Conservation (phyloP, 2,113 vertebrate genomes). For the Pterocles gutturalis region DNA sequence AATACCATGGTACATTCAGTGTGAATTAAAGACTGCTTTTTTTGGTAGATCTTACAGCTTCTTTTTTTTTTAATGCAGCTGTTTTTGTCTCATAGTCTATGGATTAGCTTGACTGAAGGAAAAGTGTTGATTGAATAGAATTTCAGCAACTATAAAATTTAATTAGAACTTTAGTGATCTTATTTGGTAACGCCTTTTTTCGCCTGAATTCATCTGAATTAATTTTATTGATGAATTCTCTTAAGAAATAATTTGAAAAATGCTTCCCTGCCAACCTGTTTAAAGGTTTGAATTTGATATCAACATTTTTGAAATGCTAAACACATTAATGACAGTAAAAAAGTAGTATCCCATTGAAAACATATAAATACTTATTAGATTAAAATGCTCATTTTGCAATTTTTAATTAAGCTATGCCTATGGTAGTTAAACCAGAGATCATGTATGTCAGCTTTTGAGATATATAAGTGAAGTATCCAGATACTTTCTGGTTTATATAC, state of each 20-base stretch:
- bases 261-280: neutral
- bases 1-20: neutral
- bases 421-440: neutral
- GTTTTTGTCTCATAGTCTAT: conserved; percentile 26
- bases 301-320: neutral
- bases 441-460: neutral
- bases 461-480: neutral
- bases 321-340: neutral
- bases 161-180: neutral
- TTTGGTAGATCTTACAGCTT: neutral
- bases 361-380: neutral
- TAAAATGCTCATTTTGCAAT: neutral
- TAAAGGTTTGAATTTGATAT: neutral
- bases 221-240: neutral
- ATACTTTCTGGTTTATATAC: neutral
- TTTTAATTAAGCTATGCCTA: neutral
- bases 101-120: conserved; percentile 35
- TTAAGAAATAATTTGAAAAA: neutral
- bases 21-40: neutral
- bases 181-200: neutral
- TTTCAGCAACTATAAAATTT: conserved; percentile 4
- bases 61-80: neutral
- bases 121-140: conserved; percentile 42
- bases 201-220: neutral
- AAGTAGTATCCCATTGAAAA: neutral